A percentile compares a stretch with the other conserved stretches of the same genome.
Conservation (phyloP, 1,140 invertebrate species). For the Pogonognathellus flavescens region DNA sequence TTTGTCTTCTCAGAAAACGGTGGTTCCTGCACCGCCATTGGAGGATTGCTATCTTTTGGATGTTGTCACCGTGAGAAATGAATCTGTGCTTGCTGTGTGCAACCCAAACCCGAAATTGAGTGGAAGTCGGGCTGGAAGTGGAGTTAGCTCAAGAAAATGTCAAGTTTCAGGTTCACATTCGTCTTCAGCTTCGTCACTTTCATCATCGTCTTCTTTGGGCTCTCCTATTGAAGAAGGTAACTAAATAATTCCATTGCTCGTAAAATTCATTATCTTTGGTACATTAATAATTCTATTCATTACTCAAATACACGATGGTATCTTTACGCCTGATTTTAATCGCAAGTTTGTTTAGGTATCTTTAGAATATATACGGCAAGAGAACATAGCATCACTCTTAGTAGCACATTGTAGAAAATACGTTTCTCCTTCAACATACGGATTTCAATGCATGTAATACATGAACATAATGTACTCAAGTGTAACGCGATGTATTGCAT, state of each 20-base stretch:
- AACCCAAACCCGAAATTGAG: constrained; percentile 34
- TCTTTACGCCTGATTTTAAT: no score
- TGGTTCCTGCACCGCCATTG: constrained; percentile 42
- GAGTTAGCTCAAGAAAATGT: constrained; percentile 23
- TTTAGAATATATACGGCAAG: no score
- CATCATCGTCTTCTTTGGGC: constrained; percentile 24
- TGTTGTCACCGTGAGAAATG: constrained; percentile 65
- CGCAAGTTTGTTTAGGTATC: no score
- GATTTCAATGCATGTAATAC: no score
- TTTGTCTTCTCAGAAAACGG: neutral
- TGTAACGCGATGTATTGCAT: no score
- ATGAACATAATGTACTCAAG: no score
- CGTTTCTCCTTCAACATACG: no score
- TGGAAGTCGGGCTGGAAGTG: constrained; percentile 21
- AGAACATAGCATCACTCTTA: no score
- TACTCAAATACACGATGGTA: no score
- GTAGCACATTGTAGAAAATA: no score
- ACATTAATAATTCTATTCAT: no score
- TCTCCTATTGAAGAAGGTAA: constrained; percentile 31
- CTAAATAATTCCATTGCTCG: neutral
- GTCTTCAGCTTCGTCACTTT: constrained; percentile 33
- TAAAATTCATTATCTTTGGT: neutral
- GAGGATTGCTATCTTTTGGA: constrained; percentile 64
- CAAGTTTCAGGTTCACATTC: constrained; percentile 44
- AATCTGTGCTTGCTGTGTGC: constrained; percentile 63